Evolutionary conservation across 2,797 vertebrate genomes (phyloP).

Genomic region (Antennarius maculatus): DNA sequence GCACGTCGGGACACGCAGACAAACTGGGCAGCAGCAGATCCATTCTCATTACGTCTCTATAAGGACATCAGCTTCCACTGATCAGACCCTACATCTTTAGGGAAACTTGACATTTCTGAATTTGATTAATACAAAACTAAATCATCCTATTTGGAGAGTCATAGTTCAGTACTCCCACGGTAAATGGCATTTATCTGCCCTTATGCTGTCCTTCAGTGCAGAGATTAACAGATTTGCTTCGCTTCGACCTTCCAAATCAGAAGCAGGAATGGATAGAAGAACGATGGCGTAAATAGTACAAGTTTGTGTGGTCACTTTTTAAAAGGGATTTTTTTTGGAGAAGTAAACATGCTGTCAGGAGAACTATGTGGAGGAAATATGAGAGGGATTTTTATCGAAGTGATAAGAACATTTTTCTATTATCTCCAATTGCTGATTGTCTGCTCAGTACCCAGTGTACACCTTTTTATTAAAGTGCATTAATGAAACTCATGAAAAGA

Average conservation of each 20-base stretch:
- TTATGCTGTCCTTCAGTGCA: slow-evolving; percentile 69
- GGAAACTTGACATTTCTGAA: slow-evolving; percentile 63
- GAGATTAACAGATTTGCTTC: slow-evolving; percentile 65
- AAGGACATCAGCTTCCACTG: slow-evolving; percentile 79
- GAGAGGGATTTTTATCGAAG: slow-evolving; percentile 24
- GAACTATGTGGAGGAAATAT: slow-evolving; percentile 26
- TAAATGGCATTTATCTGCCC: slow-evolving; percentile 73
- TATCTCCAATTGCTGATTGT: not conserved
- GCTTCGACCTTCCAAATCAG: slow-evolving; percentile 56
- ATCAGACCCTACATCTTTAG: slow-evolving; percentile 75
- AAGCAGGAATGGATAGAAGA: slow-evolving; percentile 26
- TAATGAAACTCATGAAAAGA: not conserved
- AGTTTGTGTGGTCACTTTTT: slow-evolving; percentile 33
- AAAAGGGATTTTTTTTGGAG: slow-evolving; percentile 6
- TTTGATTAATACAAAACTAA: slow-evolving; percentile 72
- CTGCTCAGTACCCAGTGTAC: not conserved
- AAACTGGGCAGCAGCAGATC: slow-evolving; percentile 69
- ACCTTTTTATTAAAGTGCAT: not conserved
- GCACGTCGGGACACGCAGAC: slow-evolving; percentile 60
- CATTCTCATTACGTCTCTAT: slow-evolving; percentile 80
- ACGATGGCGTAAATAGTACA: slow-evolving; percentile 19
- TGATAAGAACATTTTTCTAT: slow-evolving; percentile 25
- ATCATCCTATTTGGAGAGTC: slow-evolving; percentile 70
- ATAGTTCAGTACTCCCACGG: slow-evolving; percentile 48
- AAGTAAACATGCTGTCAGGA: slow-evolving; percentile 30